phyloP scores from a whole-genome alignment of 53 echinoderm and acorn worm species.

The Holothuria leucospilota region DNA sequence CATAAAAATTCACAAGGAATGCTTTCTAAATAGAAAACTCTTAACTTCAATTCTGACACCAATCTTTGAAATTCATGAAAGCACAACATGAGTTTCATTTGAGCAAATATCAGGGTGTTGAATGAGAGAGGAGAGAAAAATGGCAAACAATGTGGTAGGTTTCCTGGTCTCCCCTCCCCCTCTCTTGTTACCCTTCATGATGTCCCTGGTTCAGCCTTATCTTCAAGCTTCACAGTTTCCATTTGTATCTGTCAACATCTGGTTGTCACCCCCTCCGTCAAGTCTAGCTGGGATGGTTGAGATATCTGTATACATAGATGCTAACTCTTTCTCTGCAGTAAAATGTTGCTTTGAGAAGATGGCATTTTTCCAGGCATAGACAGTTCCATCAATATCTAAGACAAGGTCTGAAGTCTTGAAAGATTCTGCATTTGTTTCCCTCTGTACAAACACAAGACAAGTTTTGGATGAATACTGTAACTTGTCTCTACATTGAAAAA shows the following conservation, averaged over 20 bases:
- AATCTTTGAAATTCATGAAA: no score
- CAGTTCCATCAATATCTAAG: constrained; percentile 63
- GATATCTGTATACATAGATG: constrained; percentile 67
- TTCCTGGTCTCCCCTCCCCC: no score
- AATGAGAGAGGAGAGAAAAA: no score
- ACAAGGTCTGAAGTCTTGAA: constrained; percentile 89
- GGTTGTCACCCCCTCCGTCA: constrained; percentile 2
- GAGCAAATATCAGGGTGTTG: no score
- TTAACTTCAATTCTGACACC: no score
- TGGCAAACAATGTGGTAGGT: no score
- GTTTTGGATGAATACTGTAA: neutral
- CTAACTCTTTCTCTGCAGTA: constrained; percentile 79
- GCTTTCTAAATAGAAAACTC: no score
- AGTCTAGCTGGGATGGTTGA: constrained; percentile 51
- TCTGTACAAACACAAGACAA: constrained; percentile 53
- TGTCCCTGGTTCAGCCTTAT: no score
- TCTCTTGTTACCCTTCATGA: no score
- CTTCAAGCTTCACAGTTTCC: neutral
- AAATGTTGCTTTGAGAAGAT: constrained; percentile 72
- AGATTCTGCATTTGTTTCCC: constrained; percentile 71
- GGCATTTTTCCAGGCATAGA: constrained; percentile 90
- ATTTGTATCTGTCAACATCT: neutral
- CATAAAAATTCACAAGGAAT: no score
- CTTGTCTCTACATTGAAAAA: no score
- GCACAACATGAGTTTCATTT: no score